Evolutionary conservation across 2,797 vertebrate genomes (phyloP).

Genomic region (Sebastes nivosus): DNA sequence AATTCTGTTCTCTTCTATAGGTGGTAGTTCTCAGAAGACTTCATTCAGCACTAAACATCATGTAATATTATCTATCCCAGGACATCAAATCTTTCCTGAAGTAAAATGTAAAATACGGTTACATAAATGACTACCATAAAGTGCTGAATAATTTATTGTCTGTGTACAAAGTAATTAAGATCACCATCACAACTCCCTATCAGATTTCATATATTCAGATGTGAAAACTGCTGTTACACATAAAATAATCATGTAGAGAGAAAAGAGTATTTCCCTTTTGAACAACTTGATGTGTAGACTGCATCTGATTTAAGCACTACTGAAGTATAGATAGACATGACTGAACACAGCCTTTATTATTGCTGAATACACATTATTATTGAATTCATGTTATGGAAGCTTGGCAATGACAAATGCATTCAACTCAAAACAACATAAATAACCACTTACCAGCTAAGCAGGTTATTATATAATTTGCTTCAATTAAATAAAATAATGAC

Average conservation of each 20-base stretch:
- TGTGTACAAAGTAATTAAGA: conserved; percentile 4
- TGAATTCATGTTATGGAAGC: neutral
- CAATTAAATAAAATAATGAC: neutral
- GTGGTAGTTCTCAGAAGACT: neutral
- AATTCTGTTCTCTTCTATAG: neutral
- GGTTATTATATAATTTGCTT: neutral
- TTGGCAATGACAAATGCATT: neutral
- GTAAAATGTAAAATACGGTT: neutral
- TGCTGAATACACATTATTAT: neutral
- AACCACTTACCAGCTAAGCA: neutral
- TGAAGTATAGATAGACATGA: neutral
- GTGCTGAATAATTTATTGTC: neutral
- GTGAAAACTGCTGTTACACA: neutral
- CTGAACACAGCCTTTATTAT: neutral
- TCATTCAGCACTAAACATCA: neutral
- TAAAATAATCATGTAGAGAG: neutral
- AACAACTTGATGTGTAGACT: neutral
- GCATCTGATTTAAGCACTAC: neutral
- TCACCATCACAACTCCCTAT: conserved; percentile 1
- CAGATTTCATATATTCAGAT: neutral
- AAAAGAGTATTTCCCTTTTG: neutral
- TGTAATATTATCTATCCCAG: neutral
- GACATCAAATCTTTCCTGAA: neutral
- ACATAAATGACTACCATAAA: neutral
- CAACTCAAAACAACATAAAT: neutral